Evolutionary conservation across 2,113 vertebrate genomes (phyloP), one percentile per base, ranked within the genome.

Genomic region (Todiramphus chloris): DNA sequence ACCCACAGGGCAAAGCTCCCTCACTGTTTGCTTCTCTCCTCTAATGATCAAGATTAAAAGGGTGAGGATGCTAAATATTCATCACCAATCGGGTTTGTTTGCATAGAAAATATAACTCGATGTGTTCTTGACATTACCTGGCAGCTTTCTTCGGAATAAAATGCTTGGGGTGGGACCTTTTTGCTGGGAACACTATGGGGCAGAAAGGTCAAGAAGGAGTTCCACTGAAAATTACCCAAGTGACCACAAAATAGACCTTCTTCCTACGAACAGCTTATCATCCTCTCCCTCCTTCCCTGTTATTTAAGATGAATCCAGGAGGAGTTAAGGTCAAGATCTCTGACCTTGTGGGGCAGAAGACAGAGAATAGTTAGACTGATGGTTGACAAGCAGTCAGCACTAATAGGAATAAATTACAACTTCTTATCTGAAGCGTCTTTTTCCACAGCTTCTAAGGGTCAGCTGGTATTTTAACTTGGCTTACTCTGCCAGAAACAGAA

Each of bases 391-490:
- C 86, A 95, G 89, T 94, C 94, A 90, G 77, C 17, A 20, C 68
- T 96, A 92, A 89, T 56, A 91, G 96, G 97, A 97, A 98, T 97
- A 96, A 97, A 97, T 97, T 84, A 93, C 77, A 48, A 64, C 69
- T 86, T 72, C 75, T 86, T 88, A 67, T 86, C 82, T 66, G 59
- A 93, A 95, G 85, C 18, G 6, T 18, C 89, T 96, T 84, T 84
- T 96, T 68, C 89, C 27, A 37, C 89, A 87, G 93, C 50, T 96
- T 94, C 82, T 30, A 37, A 46, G 93, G 85, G 80, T 67, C 96
- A 83, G 53, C 33, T 86, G 28, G 76, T 72, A 31, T 82, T 95
- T 93, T 53, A 86, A 62, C 21, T 73, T 53, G 24, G 70, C 25
- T 93, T 94, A 68, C 39, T 51, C 84, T 75, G 70, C 88, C 91